A percentile compares a stretch with the other conserved stretches of the same genome.
Evolutionary conservation across 2,797 vertebrate species (phyloP).

Genomic region (Chelidonichthys spinosus): DNA sequence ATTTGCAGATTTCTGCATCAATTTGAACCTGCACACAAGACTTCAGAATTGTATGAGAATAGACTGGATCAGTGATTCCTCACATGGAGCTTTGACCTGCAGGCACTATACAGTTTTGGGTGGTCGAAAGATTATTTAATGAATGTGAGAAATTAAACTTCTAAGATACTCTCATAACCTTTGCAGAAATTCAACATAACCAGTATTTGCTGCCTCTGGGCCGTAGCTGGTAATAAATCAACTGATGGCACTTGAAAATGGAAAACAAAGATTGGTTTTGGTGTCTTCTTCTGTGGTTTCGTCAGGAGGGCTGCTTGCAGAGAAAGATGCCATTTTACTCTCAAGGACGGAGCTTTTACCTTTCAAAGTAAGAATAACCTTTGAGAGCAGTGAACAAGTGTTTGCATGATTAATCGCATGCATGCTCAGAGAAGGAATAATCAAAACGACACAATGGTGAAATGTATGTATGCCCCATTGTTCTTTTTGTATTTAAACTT

Average conservation of each 20-base stretch:
- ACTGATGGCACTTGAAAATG: not conserved
- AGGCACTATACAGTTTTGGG: constrained; percentile 14
- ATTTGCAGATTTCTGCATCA: not conserved
- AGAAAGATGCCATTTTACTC: not conserved
- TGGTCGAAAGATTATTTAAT: constrained; percentile 44
- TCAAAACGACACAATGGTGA: not conserved
- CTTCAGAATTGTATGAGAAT: constrained; percentile 1
- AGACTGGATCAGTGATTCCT: constrained; percentile 9
- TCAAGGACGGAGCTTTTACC: not conserved
- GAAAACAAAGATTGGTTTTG: constrained; percentile 12
- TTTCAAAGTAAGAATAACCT: not conserved
- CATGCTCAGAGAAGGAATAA: not conserved
- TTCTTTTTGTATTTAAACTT: too few species aligned
- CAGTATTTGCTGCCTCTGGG: constrained; percentile 33
- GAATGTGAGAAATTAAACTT: constrained; percentile 49
- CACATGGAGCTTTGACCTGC: constrained; percentile 5
- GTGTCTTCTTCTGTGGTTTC: not conserved
- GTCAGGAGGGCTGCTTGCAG: not conserved
- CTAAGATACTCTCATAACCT: constrained; percentile 31
- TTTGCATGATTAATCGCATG: not conserved
- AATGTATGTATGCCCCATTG: fast-evolving
- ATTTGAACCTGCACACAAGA: not conserved
- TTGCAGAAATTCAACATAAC: constrained; percentile 27
- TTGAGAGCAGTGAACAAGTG: too few species aligned
- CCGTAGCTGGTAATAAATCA: constrained; percentile 15